Evolutionary conservation across 1,140 invertebrate genomes (phyloP), one percentile per base, ranked within the genome.

Genomic region (Camponotus floridanus): DNA sequence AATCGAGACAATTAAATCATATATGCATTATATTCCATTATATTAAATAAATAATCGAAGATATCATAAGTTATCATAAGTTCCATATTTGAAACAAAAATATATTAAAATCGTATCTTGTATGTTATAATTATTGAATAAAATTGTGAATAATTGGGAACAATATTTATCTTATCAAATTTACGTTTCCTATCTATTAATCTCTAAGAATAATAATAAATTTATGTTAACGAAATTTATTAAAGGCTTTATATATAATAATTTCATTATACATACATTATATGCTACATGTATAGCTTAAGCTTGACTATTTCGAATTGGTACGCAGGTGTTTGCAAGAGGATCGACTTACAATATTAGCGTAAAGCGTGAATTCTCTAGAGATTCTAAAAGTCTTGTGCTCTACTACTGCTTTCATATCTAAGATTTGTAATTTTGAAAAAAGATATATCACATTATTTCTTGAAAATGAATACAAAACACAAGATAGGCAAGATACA

Each of bases 321-420:
- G 61, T 65, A 21, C 42, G n/a, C 61, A 67, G 76, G 62, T 79
- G 61, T 51, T 8, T 68, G 48, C n/a, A 79, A 18, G 45, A 67
- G 42, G 3, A 67, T 67, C 31, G 31, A 36, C 31, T 76, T 62
- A 36, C 18, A 51, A 68, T 31, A 78, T 78, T 78, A 78, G 9
- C 39, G 21, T 62, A 67, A 48, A n/a, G 6, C 39, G 15, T 51
- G 61, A 78, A 79, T 51, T 51, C 45, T 67, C 61, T 33, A 11
- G 31, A 21, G 62, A 67, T n/a, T 51, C 0, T 15, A 51, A 51
- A 51, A 21, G n/a, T 79, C n/a, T 51, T n/a, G 13, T 21, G 3
- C 3, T 21, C 7, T 21, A n/a, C 5, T 76, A 15, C 9, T 45
- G 33, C 39, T 7, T 73, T 36, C 13, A 55, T 33, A 21, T 45